Conservation (phyloP, 2,797 vertebrate genomes). For the Mormyrus proboscirostris region DNA sequence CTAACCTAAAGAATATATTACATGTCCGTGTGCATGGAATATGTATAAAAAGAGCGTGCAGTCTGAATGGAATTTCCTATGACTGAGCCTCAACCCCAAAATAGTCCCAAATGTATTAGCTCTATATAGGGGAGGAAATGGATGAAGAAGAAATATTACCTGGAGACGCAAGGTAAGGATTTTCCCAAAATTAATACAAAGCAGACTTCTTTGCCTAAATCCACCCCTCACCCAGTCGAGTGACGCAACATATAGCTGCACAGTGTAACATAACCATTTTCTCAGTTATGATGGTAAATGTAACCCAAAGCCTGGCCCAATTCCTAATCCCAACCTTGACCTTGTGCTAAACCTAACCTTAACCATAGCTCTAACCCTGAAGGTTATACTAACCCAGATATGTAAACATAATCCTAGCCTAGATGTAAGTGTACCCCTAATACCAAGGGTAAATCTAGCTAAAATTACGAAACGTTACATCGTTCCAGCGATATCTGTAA, state of each 20-base stretch:
- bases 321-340: background rate
- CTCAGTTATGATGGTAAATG: background rate
- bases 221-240: background rate
- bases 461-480: background rate
- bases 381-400: background rate
- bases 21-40: slow-evolving; percentile 18
- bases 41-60: slow-evolving; percentile 12
- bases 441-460: background rate
- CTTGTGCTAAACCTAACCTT: background rate
- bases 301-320: background rate
- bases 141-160: slow-evolving; percentile 33
- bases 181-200: slow-evolving; percentile 45
- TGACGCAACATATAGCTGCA: background rate
- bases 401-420: background rate
- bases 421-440: background rate
- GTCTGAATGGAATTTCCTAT: slow-evolving; percentile 23
- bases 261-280: background rate
- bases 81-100: slow-evolving; percentile 12
- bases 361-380: background rate
- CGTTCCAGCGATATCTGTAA: background rate
- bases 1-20: slow-evolving; percentile 10
- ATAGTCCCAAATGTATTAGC: background rate
- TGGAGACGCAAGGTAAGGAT: slow-evolving; percentile 35
- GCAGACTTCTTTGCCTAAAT: slow-evolving; percentile 25
- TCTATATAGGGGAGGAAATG: slow-evolving; percentile 12